A percentile compares a stretch with the other conserved stretches of the same genome.
phyloP scores from a whole-genome alignment of 2,113 vertebrate species.

The Lampris incognitus region DNA sequence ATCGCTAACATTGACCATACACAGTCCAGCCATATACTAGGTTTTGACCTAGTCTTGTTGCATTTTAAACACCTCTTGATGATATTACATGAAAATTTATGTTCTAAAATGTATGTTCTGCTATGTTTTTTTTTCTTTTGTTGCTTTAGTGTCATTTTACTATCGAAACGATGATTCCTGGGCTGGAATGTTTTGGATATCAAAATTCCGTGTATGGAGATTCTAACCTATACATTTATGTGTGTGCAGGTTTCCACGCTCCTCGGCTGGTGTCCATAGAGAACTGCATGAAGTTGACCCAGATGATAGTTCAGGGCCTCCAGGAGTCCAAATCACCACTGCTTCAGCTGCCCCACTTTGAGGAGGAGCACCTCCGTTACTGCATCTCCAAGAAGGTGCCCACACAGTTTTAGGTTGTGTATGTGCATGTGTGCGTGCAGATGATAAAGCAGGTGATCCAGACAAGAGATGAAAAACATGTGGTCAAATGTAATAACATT shows the following conservation, averaged over 20 bases:
- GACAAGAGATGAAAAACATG: background rate
- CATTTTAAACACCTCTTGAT: too few relatives aligned
- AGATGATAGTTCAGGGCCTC: slow-evolving; percentile 97
- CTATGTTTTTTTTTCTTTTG: too few relatives aligned
- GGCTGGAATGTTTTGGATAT: too few relatives aligned
- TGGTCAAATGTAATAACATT: background rate
- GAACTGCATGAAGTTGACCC: slow-evolving; percentile 98
- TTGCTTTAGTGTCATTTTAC: too few relatives aligned
- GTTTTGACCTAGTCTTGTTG: too few relatives aligned
- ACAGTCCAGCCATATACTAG: too few relatives aligned
- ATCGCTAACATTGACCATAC: too few relatives aligned
- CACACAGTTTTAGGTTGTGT: background rate
- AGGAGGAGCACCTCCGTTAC: slow-evolving; percentile 95
- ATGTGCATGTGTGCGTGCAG: background rate
- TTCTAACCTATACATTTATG: background rate
- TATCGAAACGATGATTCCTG: too few relatives aligned
- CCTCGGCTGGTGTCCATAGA: slow-evolving; percentile 95
- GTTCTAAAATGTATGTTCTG: too few relatives aligned
- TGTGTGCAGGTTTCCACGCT: slow-evolving; percentile 87
- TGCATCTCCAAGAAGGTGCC: slow-evolving; percentile 85
- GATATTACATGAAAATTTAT: too few relatives aligned
- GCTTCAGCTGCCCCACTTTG: slow-evolving; percentile 95
- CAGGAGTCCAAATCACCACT: slow-evolving; percentile 96
- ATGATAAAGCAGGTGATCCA: background rate
- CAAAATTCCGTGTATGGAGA: background rate